These are phyloP conservation scores for Nettapus auritus DNA, from an alignment of 2,113 vertebrate species.

Conservation along the genomic window DNA sequence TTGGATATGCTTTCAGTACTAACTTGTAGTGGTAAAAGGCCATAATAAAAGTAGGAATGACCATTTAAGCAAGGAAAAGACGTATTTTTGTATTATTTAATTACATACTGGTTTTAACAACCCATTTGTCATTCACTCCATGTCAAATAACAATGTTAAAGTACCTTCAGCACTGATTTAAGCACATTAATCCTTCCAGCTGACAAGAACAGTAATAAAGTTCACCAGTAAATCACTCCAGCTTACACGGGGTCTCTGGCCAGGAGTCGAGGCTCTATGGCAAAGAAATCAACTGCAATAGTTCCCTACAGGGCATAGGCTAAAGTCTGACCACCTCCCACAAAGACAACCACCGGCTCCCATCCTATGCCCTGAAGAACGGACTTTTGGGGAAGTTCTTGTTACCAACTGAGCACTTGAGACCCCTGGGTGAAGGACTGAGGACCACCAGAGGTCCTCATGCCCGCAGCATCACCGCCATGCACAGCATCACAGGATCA, in stretches of 20 bases:
- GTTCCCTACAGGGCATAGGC: neutral
- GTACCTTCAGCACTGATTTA: constrained; percentile 25
- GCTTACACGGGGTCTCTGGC: neutral
- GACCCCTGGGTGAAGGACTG: neutral
- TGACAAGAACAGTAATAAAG: constrained; percentile 39
- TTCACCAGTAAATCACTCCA: constrained; percentile 44
- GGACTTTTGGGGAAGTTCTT: neutral
- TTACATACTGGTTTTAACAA: neutral
- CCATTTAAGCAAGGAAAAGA: neutral
- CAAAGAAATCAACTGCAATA: neutral
- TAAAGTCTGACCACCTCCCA: neutral
- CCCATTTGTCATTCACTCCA: constrained; percentile 26
- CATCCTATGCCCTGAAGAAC: neutral
- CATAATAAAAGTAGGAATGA: neutral
- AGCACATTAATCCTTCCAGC: constrained; percentile 16
- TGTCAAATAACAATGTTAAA: constrained; percentile 13
- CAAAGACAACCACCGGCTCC: neutral
- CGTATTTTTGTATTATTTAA: neutral
- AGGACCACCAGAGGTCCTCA: neutral
- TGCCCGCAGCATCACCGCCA: neutral
- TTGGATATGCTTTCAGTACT: neutral
- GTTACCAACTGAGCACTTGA: neutral
- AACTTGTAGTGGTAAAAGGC: neutral
- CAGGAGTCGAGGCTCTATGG: neutral
- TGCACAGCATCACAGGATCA: neutral